phyloP scores from a whole-genome alignment of 2,113 vertebrate species.

The Sminthopsis crassicaudata region DNA sequence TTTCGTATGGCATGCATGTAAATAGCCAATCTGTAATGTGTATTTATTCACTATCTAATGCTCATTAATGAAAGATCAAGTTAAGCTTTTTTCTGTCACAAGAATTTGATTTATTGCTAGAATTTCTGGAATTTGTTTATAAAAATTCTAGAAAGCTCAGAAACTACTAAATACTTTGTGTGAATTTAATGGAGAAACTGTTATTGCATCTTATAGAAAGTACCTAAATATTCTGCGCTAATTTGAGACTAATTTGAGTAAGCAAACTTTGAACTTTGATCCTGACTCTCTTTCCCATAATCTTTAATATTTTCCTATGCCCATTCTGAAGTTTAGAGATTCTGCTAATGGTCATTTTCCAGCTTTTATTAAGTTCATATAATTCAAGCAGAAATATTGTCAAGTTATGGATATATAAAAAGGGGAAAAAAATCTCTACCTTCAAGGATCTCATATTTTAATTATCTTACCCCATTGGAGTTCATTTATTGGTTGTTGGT shows the following conservation, averaged over 20 bases:
- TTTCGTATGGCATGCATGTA: neutral
- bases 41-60: neutral
- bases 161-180: neutral
- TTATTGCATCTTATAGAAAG: neutral
- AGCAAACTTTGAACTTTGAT: neutral
- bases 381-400: neutral
- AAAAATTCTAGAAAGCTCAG: neutral
- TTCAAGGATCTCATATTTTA: neutral
- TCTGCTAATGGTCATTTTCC: neutral
- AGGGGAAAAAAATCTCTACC: neutral
- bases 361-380: neutral
- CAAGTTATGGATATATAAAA: neutral
- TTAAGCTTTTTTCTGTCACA: neutral
- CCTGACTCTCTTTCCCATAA: neutral
- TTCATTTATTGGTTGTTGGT: neutral
- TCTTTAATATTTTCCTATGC: neutral
- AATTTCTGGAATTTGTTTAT: neutral
- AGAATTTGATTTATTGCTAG: neutral
- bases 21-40: neutral
- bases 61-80: neutral
- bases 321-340: neutral
- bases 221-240: neutral
- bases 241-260: neutral
- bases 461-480: neutral
- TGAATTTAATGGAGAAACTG: neutral